These are phyloP conservation scores for Chymomyza procnemis DNA, from an alignment of 2,888 invertebrate genomes.

Conservation along the genomic window DNA sequence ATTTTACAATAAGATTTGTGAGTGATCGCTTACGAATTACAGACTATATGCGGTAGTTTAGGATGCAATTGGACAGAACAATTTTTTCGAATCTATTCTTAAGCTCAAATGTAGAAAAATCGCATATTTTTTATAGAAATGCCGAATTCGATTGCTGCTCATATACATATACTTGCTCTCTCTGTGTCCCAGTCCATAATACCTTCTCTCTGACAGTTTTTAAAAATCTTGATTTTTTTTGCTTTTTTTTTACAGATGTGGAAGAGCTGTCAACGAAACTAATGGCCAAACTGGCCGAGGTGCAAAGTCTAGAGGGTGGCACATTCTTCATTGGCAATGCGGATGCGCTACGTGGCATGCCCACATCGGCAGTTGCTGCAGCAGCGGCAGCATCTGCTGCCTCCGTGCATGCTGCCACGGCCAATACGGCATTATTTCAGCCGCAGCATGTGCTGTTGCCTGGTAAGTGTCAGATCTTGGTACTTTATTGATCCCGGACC, in stretches of 20 bases:
- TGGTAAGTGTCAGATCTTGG: constrained; percentile 63
- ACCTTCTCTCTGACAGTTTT: not conserved
- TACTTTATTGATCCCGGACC: not conserved
- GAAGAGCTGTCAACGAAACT: constrained; percentile 79
- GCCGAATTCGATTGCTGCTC: too few species aligned
- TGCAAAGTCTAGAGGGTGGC: constrained; percentile 78
- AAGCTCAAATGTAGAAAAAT: too few species aligned
- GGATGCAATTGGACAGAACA: too few species aligned
- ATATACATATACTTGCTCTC: too few species aligned
- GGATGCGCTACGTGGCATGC: constrained; percentile 74
- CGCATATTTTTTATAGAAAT: too few species aligned
- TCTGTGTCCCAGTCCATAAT: too few species aligned
- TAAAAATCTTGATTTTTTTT: not conserved
- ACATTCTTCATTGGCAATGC: constrained; percentile 79
- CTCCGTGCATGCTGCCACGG: constrained; percentile 36
- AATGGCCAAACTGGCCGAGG: constrained; percentile 78
- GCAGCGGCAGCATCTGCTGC: constrained; percentile 31
- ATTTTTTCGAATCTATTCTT: too few species aligned
- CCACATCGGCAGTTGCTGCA: constrained; percentile 48
- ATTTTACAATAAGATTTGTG: too few species aligned
- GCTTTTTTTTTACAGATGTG: constrained; percentile 74
- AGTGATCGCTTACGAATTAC: too few species aligned
- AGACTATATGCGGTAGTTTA: too few species aligned
- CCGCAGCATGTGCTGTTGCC: constrained; percentile 77
- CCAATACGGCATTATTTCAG: constrained; percentile 70